Evolutionary conservation across 1,140 invertebrate genomes (phyloP).

Genomic region (Heliconius nattereri): DNA sequence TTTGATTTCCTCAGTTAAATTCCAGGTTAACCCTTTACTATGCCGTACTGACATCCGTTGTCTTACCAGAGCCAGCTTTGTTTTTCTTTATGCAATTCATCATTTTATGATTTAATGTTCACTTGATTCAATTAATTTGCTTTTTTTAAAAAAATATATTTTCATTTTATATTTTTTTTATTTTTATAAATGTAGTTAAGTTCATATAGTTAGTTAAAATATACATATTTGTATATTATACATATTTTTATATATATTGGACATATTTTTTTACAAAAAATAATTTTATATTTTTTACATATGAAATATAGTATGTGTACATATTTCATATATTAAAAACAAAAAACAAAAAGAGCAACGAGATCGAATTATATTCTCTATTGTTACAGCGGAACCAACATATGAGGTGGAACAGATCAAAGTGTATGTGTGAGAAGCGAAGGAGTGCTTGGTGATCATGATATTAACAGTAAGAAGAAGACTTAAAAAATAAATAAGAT

Average conservation of each 20-base stretch:
- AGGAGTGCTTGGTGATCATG: constrained; percentile 41
- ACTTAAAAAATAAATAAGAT: neutral
- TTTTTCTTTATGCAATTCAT: constrained; percentile 29
- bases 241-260: no score
- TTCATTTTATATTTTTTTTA: no score
- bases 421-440: constrained; percentile 66
- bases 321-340: neutral
- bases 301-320: neutral
- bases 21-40: constrained; percentile 18
- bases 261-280: no score
- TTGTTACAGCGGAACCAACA: constrained; percentile 73
- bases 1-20: neutral
- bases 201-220: neutral
- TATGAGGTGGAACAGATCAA: constrained; percentile 76
- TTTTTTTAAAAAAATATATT: neutral
- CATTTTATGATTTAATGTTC: neutral
- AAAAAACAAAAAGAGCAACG: neutral
- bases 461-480: neutral
- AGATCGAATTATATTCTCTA: constrained; percentile 47
- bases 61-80: constrained; percentile 62
- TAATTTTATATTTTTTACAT: no score
- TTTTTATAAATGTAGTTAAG: neutral
- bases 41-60: constrained; percentile 72
- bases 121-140: neutral
- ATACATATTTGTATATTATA: neutral